A percentile compares a stretch with the other conserved stretches of the same genome.
Evolutionary conservation across 2,797 vertebrate species (phyloP).

Genomic region (Bovichtus variegatus): DNA sequence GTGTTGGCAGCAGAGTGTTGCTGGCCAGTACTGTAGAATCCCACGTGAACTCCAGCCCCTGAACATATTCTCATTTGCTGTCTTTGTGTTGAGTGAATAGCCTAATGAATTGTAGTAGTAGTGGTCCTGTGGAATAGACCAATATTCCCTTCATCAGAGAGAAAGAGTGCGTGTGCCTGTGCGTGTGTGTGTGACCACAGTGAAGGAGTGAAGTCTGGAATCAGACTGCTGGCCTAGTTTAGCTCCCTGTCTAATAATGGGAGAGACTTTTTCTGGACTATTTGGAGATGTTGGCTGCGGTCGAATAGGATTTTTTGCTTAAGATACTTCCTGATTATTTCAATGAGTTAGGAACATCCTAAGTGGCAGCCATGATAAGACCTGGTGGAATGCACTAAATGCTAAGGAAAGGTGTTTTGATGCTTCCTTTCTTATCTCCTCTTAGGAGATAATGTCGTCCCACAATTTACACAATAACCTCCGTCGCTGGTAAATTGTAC

Average conservation of each 20-base stretch:
- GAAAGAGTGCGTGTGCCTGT: background rate
- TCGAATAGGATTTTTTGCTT: too few relatives aligned
- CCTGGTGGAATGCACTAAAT: too few relatives aligned
- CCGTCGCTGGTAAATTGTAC: too few relatives aligned
- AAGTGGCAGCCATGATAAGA: too few relatives aligned
- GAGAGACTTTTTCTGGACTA: background rate
- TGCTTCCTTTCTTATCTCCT: too few relatives aligned
- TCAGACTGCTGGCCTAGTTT: constrained; percentile 42
- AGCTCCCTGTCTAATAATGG: background rate
- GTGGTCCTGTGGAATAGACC: constrained; percentile 13
- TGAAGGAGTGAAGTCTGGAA: constrained; percentile 21
- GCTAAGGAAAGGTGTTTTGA: too few relatives aligned
- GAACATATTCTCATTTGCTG: constrained; percentile 33
- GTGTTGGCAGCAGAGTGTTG: constrained; percentile 25
- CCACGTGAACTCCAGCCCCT: constrained; percentile 42
- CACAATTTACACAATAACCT: too few relatives aligned
- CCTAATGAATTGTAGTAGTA: constrained; percentile 40
- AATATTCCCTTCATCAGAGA: constrained; percentile 41
- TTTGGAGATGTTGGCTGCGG: background rate
- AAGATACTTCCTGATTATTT: too few relatives aligned
- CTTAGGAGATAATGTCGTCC: too few relatives aligned
- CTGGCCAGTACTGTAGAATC: constrained; percentile 50
- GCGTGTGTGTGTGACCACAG: constrained; percentile 20
- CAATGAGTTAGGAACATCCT: too few relatives aligned
- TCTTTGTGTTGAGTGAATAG: constrained; percentile 44